Evolutionary conservation across 2,888 invertebrate species (phyloP), one percentile per base, ranked within the genome.

Genomic region (Drosophila subquinaria): DNA sequence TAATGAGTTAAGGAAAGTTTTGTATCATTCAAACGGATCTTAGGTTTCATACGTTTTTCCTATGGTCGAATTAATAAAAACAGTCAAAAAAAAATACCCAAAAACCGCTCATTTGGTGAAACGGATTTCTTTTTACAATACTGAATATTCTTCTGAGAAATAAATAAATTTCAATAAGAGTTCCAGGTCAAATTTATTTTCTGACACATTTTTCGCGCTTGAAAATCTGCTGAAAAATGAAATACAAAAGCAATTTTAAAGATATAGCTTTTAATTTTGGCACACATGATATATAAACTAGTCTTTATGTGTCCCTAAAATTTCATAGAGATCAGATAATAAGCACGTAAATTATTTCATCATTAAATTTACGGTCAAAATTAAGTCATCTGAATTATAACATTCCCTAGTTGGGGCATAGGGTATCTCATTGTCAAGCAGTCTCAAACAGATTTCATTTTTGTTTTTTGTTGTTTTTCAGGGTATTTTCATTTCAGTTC

Each of bases 381-480:
- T 23, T 23, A 23, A 23, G 23, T 23, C 4, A 23, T 23, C 23
- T 23, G 3, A 23, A 40, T 0, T 15, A 40, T 5, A 40, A 40
- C 3, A 15, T 3, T 4, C 5, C 1, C 11, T 13, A 30, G 2
- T 30, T 30, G 30, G 8, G 30, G 2, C 30, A 30, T 30, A 27
- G 27, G 23, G 51, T 36, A 51, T 20, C 20, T n/a, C 8, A 2
- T 3, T 4, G 35, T 51, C 20, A 1, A 36, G 8, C 51, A 36
- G 20, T 2, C 33, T 50, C 11, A 0, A 35, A 5, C 13, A 17
- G 9, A 35, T 48, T 43, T 36, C 52, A 47, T 59, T 52, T 57
- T 63, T 53, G 69, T 13, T 3, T 33, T 42, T 43, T 59, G 40
- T 69, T 70, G 4, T 38, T 40, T 53, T 53, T 51, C 23, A 33